Conservation (phyloP, 2,113 vertebrate genomes). For the Enhydra lutris region DNA sequence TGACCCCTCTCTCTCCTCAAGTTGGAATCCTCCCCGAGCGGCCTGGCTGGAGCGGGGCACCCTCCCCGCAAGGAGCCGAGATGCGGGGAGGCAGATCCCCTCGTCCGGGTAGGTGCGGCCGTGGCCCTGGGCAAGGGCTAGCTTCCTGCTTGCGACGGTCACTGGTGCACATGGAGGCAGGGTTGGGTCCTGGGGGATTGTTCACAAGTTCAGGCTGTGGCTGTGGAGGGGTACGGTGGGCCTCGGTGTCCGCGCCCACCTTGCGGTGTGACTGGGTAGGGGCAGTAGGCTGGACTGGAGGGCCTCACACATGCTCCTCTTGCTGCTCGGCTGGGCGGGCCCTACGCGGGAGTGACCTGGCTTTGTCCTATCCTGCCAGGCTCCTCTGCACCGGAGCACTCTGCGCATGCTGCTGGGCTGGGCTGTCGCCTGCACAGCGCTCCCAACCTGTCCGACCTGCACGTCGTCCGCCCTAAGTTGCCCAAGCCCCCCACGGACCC, state of each 20-base stretch:
- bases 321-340: fast-evolving
- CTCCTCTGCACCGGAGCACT: conserved; percentile 70
- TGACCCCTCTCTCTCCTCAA: conserved; percentile 55
- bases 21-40: conserved; percentile 90
- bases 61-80: conserved; percentile 81
- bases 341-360: fast-evolving
- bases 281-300: fast-evolving
- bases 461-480: conserved; percentile 90
- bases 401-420: conserved; percentile 81
- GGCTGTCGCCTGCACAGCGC: conserved; percentile 96
- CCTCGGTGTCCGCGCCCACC: fast-evolving
- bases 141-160: neutral
- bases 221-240: neutral
- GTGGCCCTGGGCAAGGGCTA: neutral
- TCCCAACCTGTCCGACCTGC: conserved; percentile 88
- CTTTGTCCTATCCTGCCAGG: conserved; percentile 54
- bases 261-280: neutral
- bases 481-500: conserved; percentile 95
- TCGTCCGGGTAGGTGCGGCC: conserved; percentile 64
- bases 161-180: neutral
- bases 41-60: conserved; percentile 80
- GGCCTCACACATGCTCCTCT: fast-evolving
- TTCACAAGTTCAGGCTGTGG: no score
- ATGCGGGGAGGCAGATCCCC: conserved; percentile 80
- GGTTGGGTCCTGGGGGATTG: neutral